Evolutionary conservation across 2,888 invertebrate species (phyloP).

Genomic region (Timema podura): DNA sequence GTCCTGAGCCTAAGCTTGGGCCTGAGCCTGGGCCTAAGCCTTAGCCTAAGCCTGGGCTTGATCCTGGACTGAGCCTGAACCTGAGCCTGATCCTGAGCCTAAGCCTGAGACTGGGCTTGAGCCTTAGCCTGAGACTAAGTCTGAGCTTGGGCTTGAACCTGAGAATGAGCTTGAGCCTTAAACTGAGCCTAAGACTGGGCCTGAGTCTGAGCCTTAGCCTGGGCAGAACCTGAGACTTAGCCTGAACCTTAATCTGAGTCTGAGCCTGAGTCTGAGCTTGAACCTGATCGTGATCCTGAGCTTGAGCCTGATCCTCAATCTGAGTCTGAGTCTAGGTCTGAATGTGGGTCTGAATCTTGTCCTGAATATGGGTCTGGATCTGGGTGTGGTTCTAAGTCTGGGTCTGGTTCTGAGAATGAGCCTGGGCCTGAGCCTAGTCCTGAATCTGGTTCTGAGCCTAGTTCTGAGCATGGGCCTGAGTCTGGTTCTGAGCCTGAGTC

Average conservation of each 20-base stretch:
- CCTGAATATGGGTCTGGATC: constrained; percentile 9
- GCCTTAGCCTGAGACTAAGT: constrained; percentile 22
- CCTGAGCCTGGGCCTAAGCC: constrained; percentile 30
- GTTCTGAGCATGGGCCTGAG: neutral
- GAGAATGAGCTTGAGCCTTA: constrained; percentile 33
- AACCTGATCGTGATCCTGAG: too few relatives aligned
- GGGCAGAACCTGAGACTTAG: neutral
- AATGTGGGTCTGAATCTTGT: neutral
- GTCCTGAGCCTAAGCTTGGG: constrained; percentile 26
- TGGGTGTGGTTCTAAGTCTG: neutral
- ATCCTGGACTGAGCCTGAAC: constrained; percentile 29
- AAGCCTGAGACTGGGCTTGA: neutral
- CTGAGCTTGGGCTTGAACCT: constrained; percentile 13
- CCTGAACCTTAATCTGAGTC: constrained; percentile 19
- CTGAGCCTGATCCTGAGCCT: constrained; percentile 14
- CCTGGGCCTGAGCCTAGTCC: neutral
- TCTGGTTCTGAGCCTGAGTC: constrained; percentile 31
- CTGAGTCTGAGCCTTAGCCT: constrained; percentile 14
- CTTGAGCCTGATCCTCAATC: neutral
- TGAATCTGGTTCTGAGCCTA: constrained; percentile 13
- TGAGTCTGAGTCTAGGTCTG: neutral
- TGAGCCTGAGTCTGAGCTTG: neutral
- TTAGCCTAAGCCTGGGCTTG: constrained; percentile 33
- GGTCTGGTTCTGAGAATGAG: neutral
- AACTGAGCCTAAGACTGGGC: constrained; percentile 29